Evolutionary conservation across 2,113 vertebrate genomes (phyloP), one percentile per base, ranked within the genome.

Genomic region (Etheostoma cragini): DNA sequence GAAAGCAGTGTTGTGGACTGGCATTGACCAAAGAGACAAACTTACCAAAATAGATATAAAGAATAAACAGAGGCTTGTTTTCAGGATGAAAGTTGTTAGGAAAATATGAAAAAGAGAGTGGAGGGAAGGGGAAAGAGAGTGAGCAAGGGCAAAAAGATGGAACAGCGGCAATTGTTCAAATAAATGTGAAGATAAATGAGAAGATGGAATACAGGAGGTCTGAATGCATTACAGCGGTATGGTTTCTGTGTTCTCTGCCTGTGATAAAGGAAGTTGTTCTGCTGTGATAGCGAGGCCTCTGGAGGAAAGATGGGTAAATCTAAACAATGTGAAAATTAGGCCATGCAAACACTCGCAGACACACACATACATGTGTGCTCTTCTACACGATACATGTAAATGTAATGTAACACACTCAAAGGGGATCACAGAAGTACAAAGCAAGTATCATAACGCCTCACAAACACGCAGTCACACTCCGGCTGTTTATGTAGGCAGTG

Each of bases 271-370:
- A 90, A 88, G 86, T 87, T 89, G 84, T 91, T 92, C 70, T 53
- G 80, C 91, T 91, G 82, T 90, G 90, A 91, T 93, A 90, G 87
- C 35, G 84, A 94, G 78, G 88, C 91, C 90, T 91, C 91, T 83
- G 69, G 90, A 91, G 92, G 77, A 82, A 91, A 90, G 81, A 88
- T 56, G 82, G 64, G 58, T 71, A 88, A 91, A 90, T 87, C 80
- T 91, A 92, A 92, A 95, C 90, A 93, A 93, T 87, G 86, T 77
- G 75, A 70, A 90, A 94, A 94, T 93, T 88, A 89, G 93, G 92
- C 86, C 92, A 92, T n/a, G 83, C 78, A 83, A 75, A 88, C 83
- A 88, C 76, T 54, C 58, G 11, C 66, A 82, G 30, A 81, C 64
- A 72, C 85, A 79, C 46, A 26, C 54, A 26, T 38, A 42, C 78